Evolutionary conservation across 2,888 invertebrate genomes (phyloP).

Genomic region (Apomyelois bistriatella): DNA sequence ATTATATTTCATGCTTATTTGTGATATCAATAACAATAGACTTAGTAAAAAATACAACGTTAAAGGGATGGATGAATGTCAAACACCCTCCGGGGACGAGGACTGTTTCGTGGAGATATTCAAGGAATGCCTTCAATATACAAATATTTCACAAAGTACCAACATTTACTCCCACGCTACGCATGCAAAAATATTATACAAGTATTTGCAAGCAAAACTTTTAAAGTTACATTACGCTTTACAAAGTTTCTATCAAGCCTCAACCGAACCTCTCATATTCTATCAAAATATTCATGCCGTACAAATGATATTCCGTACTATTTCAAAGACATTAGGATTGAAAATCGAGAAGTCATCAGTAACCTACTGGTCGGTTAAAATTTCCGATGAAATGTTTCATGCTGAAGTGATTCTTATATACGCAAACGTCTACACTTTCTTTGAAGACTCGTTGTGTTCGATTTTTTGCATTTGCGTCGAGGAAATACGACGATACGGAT

Average conservation of each 20-base stretch:
- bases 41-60: too few relatives aligned
- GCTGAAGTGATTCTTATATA: slow-evolving; percentile 21
- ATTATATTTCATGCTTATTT: too few relatives aligned
- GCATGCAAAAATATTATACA: slow-evolving; percentile 2
- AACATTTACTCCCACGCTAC: background rate
- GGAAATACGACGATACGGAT: background rate
- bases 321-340: background rate
- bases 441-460: slow-evolving; percentile 11
- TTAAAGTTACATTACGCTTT: slow-evolving; percentile 15
- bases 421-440: slow-evolving; percentile 24
- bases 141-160: background rate
- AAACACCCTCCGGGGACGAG: background rate
- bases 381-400: slow-evolving; percentile 25
- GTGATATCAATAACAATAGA: too few relatives aligned
- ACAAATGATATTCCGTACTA: background rate
- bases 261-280: background rate
- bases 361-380: slow-evolving; percentile 11
- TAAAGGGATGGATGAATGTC: background rate
- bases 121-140: background rate
- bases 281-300: background rate
- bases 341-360: background rate
- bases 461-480: background rate
- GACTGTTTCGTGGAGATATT: background rate
- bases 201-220: slow-evolving; percentile 13
- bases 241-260: background rate